phyloP scores from a whole-genome alignment of 2,888 invertebrate genomes.

The Mantis religiosa region DNA sequence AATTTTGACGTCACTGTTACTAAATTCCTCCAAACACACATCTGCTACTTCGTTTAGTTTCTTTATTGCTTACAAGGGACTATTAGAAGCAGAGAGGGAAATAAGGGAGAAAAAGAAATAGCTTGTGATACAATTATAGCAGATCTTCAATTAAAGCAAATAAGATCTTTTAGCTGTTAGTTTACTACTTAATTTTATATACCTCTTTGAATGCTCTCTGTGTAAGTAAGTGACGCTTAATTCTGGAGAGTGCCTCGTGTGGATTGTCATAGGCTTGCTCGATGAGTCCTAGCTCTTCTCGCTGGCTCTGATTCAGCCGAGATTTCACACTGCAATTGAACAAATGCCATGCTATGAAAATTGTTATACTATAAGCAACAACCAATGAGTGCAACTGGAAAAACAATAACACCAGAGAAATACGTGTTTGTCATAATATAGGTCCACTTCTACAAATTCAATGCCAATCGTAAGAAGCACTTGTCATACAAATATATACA shows the following conservation, averaged over 20 bases:
- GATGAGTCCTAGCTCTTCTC: conserved; percentile 96
- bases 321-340: conserved; percentile 77
- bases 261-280: conserved; percentile 99
- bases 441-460: too few species aligned
- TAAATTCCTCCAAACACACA: too few species aligned
- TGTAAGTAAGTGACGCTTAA: conserved; percentile 97
- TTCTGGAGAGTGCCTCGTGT: conserved; percentile 96
- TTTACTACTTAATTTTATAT: conserved; percentile 19
- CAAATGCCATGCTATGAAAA: neutral
- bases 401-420: neutral
- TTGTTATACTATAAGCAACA: neutral
- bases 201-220: conserved; percentile 98
- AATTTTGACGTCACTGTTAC: too few species aligned
- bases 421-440: neutral
- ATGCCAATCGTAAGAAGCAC: too few species aligned
- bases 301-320: conserved; percentile 94
- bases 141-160: too few species aligned
- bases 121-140: too few species aligned
- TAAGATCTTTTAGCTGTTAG: too few species aligned
- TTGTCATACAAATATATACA: too few species aligned
- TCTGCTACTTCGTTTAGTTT: too few species aligned
- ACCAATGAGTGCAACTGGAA: neutral
- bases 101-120: too few species aligned
- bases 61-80: too few species aligned
- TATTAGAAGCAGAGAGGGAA: too few species aligned